Evolutionary conservation across 2,888 invertebrate genomes (phyloP), one percentile per base, ranked within the genome.

Genomic region (Malacosoma neustria): DNA sequence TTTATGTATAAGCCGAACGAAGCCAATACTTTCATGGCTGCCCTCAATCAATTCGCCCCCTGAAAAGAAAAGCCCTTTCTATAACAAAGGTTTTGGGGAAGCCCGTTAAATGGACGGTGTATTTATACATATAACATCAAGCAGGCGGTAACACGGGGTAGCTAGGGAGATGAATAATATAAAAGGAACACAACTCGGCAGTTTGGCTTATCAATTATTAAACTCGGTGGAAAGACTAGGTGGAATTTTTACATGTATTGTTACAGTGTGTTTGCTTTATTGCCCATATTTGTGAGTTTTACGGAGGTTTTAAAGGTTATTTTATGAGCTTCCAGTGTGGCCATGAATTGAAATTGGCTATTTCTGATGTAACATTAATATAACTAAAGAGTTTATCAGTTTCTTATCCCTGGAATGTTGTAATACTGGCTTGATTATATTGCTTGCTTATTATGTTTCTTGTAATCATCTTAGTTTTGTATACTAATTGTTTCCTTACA

Each of bases 101-200:
- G 51, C 46, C 51, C 52, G 57, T 60, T 57, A 58, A 63, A 53
- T 58, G 56, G 50, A 41, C 53, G 38, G 44, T 40, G 51, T 53
- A 54, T 50, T 54, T 57, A 57, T 60, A 58, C 53, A 51, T 51
- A 51, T 47, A 54, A 51, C 61, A 66, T 64, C 58, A 57, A 64
- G 60, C 67, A 74, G 75, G 81, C 79, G 79, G 81, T 62, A 82
- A 82, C 82, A 75, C 51, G 61, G 72, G 72, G 74, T 64, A 72
- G 69, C 63, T 61, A 56, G 71, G 75, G 75, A 65, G 59, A 62
- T 85, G 61, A 79, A 86, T 86, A 79, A 80, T 84, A 66, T 70
- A 86, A 76, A 80, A 81, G 76, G 56, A 68, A 85, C 85, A 86
- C 84, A 85, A 80, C 84, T 86, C 84, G 72, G 81, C 86, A 82